Base-by-base conservation (phyloP, 2,888 invertebrate species). In the Euzetes globulus region DNA sequence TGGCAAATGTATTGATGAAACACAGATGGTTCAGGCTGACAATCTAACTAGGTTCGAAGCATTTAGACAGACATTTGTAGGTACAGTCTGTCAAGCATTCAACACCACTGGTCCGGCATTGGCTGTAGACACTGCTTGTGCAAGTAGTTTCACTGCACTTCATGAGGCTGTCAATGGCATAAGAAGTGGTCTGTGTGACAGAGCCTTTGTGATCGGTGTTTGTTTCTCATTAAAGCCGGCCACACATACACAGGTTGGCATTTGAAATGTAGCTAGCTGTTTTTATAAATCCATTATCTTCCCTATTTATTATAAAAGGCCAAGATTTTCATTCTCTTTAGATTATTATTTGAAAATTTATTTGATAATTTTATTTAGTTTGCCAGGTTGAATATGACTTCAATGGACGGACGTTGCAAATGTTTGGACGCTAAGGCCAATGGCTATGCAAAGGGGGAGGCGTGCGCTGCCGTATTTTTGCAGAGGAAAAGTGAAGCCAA, bases 361-460 rank as follows among this genome's bases (percentile, higher is more conserved):
- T 9, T 9, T 41, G 7, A 11, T 13, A 5, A 41, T 41, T 11
- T 9, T 41, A n/a, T 11, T 9, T 41, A 41, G 27, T 58, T 58
- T 29, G 1, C 1, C 1, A 17, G 1, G 1, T 13, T 58, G 27
- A 58, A 58, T 58, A 58, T 58, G 58, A 19, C 29, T 15, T 92
- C 94, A 77, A 87, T 88, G 6, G 90, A 94, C 80, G 96, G 96
- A 0, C 86, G 87, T 82, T 98, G 97, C 85, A 94, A 92, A 82
- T 92, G 95, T 0, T 98, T 98, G 83, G 98, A 98, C 60, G 45
- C 65, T 22, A 63, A 72, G 6, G 74, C 90, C 19, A 87, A 89
- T 79, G 93, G 94, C 0, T 94, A 93, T 79, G 90, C 88, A 0
- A 87, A 93, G n/a, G 89, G 91, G 17, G 93, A 75, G 41, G 50